Evolutionary conservation across 2,113 vertebrate genomes (phyloP).

Genomic region (Sinocyclocheilus anophthalmus): DNA sequence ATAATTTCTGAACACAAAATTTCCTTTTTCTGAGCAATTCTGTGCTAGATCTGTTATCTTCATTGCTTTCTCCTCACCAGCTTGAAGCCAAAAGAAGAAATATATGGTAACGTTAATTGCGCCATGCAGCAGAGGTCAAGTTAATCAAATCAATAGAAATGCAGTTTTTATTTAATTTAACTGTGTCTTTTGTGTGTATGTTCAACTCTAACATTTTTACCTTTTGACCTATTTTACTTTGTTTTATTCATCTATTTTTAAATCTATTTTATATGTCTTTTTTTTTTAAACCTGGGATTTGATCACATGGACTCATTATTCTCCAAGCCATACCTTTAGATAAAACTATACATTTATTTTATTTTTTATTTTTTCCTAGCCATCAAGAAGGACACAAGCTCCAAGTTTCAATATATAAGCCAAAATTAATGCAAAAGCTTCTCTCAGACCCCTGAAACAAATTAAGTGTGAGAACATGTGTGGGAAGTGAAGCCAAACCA

Average conservation of each 20-base stretch:
- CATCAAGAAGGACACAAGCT: not conserved
- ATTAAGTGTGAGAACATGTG: not conserved
- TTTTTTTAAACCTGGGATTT: not conserved
- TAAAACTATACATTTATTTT: not conserved
- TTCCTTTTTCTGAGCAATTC: not conserved
- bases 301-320: not conserved
- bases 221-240: not conserved
- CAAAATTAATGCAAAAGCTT: not conserved
- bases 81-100: not conserved
- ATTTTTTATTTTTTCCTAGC: not conserved
- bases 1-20: not conserved
- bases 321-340: not conserved
- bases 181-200: no score
- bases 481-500: not conserved
- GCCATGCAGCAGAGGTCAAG: not conserved
- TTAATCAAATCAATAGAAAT: no score
- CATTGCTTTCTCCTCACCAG: not conserved
- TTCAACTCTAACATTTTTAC: not conserved
- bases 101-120: not conserved
- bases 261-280: not conserved
- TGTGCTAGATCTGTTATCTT: not conserved
- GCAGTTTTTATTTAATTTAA: no score
- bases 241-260: no score
- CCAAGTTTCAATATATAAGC: not conserved
- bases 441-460: not conserved